Conservation (phyloP, 2,113 vertebrate genomes). For the Macrotis lagotis region DNA sequence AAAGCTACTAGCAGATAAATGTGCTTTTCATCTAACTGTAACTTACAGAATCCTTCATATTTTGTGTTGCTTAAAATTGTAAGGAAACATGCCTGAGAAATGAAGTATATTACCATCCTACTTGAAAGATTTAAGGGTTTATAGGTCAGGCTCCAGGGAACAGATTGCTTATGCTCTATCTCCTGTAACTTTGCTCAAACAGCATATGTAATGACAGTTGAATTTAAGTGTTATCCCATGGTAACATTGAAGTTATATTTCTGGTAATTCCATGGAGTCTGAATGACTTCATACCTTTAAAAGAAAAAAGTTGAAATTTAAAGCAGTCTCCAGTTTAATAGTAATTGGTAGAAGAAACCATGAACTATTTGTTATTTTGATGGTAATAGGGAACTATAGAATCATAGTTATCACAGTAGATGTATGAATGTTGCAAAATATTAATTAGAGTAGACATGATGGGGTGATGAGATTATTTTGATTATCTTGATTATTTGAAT, state of each 20-base stretch:
- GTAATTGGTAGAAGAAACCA: constrained; percentile 9
- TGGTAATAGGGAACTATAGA: background rate
- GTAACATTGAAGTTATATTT: background rate
- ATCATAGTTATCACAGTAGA: background rate
- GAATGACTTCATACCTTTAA: constrained; percentile 13
- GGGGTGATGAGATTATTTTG: background rate
- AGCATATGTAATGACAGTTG: background rate
- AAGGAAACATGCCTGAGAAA: constrained; percentile 28
- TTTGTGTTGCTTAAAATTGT: constrained; percentile 59
- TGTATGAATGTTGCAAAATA: background rate
- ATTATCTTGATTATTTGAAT: background rate
- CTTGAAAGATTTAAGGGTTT: constrained; percentile 15
- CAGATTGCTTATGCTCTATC: background rate
- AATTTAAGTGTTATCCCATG: constrained; percentile 4
- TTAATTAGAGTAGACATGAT: background rate
- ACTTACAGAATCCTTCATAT: constrained; percentile 28
- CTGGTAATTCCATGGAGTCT: constrained; percentile 32
- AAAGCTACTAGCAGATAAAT: constrained; percentile 46
- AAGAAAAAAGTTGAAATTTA: constrained; percentile 22
- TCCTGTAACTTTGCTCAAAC: background rate
- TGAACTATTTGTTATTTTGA: background rate
- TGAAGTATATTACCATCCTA: constrained; percentile 14
- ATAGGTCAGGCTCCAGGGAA: constrained; percentile 27
- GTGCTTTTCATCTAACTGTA: constrained; percentile 49
- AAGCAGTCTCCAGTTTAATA: constrained; percentile 10